Base-by-base conservation (phyloP, 1,140 invertebrate genomes). In the Whitmania pigra region DNA sequence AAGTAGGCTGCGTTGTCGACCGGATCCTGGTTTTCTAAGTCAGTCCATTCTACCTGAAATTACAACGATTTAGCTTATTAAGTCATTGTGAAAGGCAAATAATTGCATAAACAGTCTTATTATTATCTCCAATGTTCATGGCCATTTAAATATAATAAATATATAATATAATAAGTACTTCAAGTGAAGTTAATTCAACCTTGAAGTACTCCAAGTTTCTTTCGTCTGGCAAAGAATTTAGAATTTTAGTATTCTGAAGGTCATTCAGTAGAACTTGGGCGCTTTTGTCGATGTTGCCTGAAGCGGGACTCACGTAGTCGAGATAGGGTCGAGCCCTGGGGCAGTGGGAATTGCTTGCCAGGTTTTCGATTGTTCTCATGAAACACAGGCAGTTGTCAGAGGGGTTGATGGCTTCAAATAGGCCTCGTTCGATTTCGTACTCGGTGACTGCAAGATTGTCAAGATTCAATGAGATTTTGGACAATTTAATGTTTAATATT, bases 1-100 rank as follows among this genome's bases (percentile, higher is more conserved):
- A 97, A 83, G 80, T 97, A 96, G 79, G 94, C 92, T 54, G 89
- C 87, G 76, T 95, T 92, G 0, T 92, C 93, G 78, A 93, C 90
- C 17, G 87, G 86, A 76, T 93, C 92, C 15, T 95, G 83, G 67
- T 93, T 93, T 80, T 95, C 93, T 66, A 92, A 85, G 0, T 92
- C 93, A 40, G 93, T 93, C 93, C 93, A 97, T 80, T 95, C 92
- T 0, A 96, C 90, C 67, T 76, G 60, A 43, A 71, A 53, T 22
- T 31, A 15, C 5, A 53, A 0, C 36, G n/a, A 20, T 31, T n/a
- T 68, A 27, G 43, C 43, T 49, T 49, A 7, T 4, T 49, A 49
- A 49, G 15, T 49, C 9, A 49, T 49, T 49, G 43, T 49, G 9
- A 49, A 49, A 49, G 43, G 13, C 15, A 1, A 49, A 49, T 17